Percentiles rank a stretch among this genome's conserved stretches.
Evolutionary conservation across 2,797 vertebrate species (phyloP).

Genomic region (Fratercula arctica): DNA sequence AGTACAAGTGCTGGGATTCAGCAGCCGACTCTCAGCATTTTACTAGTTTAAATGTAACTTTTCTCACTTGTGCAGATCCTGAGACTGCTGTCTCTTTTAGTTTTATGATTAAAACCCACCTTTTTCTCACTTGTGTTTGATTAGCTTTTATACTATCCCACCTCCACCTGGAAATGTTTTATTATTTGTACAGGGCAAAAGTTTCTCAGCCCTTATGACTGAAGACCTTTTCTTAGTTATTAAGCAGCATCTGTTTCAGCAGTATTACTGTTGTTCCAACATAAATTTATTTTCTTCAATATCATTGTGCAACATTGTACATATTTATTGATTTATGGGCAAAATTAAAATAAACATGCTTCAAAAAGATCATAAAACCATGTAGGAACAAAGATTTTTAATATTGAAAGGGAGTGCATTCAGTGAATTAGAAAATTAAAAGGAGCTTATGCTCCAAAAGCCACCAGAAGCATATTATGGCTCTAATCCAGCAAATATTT

Average conservation of each 20-base stretch:
- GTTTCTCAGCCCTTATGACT: not conserved
- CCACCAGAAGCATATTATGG: not conserved
- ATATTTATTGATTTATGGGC: not conserved
- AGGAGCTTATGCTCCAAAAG: not conserved
- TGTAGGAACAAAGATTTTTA: not conserved
- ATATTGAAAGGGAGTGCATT: not conserved
- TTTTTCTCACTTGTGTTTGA: not conserved
- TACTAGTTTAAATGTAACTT: not conserved
- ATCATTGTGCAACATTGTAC: not conserved
- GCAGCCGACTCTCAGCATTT: not conserved
- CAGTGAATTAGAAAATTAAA: conserved; percentile 51
- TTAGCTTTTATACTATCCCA: not conserved
- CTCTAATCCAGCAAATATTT: conserved; percentile 54
- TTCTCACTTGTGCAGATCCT: not conserved
- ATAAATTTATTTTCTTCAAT: not conserved
- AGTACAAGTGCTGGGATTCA: not conserved
- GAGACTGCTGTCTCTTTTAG: not conserved
- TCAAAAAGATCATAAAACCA: not conserved
- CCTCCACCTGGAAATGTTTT: not conserved
- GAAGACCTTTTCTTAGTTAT: not conserved
- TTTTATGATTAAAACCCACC: not conserved
- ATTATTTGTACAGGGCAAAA: not conserved
- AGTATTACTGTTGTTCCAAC: not conserved
- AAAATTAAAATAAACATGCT: not conserved
- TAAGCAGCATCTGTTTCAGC: not conserved